These are phyloP conservation scores for Probosciger aterrimus DNA, from an alignment of 2,113 vertebrate genomes.

Conservation along the genomic window DNA sequence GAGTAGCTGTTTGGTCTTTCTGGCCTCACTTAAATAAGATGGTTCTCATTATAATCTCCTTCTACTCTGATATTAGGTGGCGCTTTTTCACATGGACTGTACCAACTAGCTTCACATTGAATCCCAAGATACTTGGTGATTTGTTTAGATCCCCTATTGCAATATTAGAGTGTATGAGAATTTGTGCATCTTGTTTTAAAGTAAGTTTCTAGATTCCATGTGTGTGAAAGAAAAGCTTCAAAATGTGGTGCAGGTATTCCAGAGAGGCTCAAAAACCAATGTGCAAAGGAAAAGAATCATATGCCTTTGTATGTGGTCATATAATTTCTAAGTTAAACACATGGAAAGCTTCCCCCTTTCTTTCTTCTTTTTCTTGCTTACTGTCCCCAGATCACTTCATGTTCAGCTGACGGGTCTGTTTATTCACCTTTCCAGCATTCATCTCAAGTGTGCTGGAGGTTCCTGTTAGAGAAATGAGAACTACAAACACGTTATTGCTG, in stretches of 20 bases:
- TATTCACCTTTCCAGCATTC: neutral
- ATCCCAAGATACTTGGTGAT: neutral
- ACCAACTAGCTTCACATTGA: neutral
- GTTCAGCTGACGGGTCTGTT: neutral
- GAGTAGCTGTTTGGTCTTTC: neutral
- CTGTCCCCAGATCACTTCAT: neutral
- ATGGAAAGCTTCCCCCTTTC: neutral
- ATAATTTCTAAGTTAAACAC: neutral
- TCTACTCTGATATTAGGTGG: neutral
- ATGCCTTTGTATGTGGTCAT: neutral
- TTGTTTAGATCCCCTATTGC: neutral
- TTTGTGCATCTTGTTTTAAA: neutral
- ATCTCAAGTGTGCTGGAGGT: neutral
- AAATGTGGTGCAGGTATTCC: neutral
- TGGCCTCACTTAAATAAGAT: neutral
- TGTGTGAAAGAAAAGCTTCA: neutral
- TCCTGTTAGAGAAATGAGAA: neutral
- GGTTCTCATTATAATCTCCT: neutral
- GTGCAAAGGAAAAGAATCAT: neutral
- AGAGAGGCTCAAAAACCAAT: neutral
- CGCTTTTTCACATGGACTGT: neutral
- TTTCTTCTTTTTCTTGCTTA: neutral
- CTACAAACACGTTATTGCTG: conserved; percentile 16
- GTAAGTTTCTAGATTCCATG: neutral
- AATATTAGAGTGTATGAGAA: neutral